These are phyloP conservation scores for Sardinella longiceps DNA, from an alignment of 2,797 vertebrate genomes.

Conservation along the genomic window DNA sequence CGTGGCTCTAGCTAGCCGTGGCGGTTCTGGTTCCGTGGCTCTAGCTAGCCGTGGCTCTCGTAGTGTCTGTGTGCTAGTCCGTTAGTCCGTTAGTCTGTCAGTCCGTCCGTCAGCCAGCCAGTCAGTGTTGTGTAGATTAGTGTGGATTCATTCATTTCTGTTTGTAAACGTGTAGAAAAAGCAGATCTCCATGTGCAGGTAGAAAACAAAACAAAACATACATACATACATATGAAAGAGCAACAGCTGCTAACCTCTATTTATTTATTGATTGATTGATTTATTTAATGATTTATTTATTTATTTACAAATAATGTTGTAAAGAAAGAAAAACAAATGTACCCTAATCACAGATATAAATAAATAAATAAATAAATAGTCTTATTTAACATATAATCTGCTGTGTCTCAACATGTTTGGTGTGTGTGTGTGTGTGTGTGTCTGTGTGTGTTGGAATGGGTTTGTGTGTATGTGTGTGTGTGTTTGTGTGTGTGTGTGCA, in stretches of 20 bases:
- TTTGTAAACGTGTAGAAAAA: conserved; percentile 52
- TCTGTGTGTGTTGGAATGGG: background rate
- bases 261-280: too few relatives aligned
- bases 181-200: conserved; percentile 52
- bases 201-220: conserved; percentile 55
- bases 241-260: conserved; percentile 73
- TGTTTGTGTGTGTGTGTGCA: background rate
- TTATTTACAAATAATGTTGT: conserved; percentile 70
- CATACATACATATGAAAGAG: conserved; percentile 67
- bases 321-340: conserved; percentile 61
- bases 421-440: background rate
- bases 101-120: too few relatives aligned
- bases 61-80: conserved; percentile 60
- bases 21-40: conserved; percentile 25
- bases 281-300: too few relatives aligned
- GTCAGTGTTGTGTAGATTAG: conserved; percentile 45
- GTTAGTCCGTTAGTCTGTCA: too few relatives aligned
- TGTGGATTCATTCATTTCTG: conserved; percentile 59
- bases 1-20: too few relatives aligned
- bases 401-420: background rate
- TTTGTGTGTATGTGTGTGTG: background rate
- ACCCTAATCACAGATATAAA: conserved; percentile 27
- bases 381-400: conserved; percentile 3
- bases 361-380: conserved; percentile 21
- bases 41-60: conserved; percentile 52